These are phyloP conservation scores for Sterrhoptilus dennistouni DNA, from an alignment of 2,113 vertebrate genomes.

Conservation along the genomic window DNA sequence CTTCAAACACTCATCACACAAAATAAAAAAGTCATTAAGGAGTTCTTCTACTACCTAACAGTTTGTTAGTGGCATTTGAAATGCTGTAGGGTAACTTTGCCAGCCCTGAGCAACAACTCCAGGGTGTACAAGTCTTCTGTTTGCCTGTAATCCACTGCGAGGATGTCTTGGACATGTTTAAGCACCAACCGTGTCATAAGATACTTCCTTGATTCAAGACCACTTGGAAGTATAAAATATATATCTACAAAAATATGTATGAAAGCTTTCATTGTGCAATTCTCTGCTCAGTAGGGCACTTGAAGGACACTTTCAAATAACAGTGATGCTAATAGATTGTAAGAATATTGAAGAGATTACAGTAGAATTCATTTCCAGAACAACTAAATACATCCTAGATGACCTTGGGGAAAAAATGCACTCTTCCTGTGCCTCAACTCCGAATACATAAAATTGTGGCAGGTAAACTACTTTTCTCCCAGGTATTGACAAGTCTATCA, in stretches of 20 bases:
- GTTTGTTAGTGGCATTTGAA: not conserved
- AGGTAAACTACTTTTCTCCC: not conserved
- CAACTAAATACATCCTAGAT: not conserved
- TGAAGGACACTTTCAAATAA: not conserved
- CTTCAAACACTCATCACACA: not conserved
- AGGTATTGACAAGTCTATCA: not conserved
- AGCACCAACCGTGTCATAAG: not conserved
- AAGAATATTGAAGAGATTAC: not conserved
- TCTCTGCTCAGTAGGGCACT: not conserved
- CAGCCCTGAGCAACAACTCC: not conserved
- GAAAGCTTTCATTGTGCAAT: not conserved
- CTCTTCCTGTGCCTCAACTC: not conserved
- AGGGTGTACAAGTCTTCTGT: not conserved
- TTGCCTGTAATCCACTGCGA: not conserved
- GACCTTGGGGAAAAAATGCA: rapidly evolving
- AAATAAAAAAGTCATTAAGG: not conserved
- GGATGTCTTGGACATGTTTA: not conserved
- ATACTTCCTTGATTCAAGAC: not conserved
- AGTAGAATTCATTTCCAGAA: not conserved
- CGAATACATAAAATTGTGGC: not conserved
- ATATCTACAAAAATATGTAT: not conserved
- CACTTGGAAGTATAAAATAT: not conserved
- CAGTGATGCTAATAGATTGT: not conserved
- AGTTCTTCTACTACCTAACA: not conserved
- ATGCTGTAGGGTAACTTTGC: not conserved